Percentiles rank a stretch among this genome's conserved stretches.
These are phyloP conservation scores for Paralinhomoeus sp. DNA, from an alignment of 2,888 invertebrate genomes.

Conservation along the genomic window DNA sequence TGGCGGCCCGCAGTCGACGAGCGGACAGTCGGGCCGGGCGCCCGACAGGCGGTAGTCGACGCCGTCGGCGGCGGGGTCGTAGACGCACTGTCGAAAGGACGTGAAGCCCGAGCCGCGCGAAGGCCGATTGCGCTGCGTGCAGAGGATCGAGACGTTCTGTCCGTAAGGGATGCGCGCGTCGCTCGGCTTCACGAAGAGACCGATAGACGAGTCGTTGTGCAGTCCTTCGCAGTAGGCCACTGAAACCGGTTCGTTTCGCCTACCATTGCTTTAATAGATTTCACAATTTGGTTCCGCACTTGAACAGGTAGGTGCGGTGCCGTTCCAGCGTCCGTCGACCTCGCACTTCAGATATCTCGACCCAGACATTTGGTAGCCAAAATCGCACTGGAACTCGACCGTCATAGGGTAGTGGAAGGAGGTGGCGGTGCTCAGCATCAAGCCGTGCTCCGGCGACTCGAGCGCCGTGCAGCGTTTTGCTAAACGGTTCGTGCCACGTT, in stretches of 20 bases:
- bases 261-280: too few relatives aligned
- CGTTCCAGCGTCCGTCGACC: conserved; percentile 75
- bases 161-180: conserved; percentile 18
- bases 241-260: conserved; percentile 10
- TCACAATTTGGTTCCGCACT: conserved; percentile 39
- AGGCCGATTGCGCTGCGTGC: conserved; percentile 20
- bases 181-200: conserved; percentile 18
- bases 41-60: conserved; percentile 25
- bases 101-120: conserved; percentile 43
- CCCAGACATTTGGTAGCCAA: conserved; percentile 75
- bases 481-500: too few relatives aligned
- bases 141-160: conserved; percentile 18
- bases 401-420: conserved; percentile 28
- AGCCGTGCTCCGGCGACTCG: conserved; percentile 18
- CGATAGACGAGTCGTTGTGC: conserved; percentile 16
- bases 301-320: conserved; percentile 70
- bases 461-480: conserved; percentile 16
- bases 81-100: conserved; percentile 73
- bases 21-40: conserved; percentile 14
- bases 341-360: conserved; percentile 61
- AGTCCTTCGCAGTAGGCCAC: conserved; percentile 24
- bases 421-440: conserved; percentile 13
- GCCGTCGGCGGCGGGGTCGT: conserved; percentile 43
- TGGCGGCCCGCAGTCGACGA: conserved; percentile 54
- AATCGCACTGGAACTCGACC: conserved; percentile 71